Percentiles rank a stretch among this genome's conserved stretches.
Evolutionary conservation across 2,113 vertebrate genomes (phyloP).

Genomic region (Mastomys coucha): DNA sequence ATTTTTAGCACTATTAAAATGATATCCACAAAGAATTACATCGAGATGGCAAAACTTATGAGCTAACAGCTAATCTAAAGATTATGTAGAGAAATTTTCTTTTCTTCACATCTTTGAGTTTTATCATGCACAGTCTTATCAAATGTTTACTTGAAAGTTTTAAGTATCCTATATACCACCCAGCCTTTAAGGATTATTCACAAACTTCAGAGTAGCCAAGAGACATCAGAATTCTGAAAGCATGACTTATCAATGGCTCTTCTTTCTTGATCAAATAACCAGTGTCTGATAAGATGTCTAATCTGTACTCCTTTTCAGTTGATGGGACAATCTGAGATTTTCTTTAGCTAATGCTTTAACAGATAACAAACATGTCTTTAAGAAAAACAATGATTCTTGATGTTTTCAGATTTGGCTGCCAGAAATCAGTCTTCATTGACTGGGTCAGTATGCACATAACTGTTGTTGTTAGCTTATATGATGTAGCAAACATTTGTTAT

Average conservation of each 20-base stretch:
- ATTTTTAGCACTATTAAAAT: neutral
- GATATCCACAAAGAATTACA: neutral
- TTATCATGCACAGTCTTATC: neutral
- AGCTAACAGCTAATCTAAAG: neutral
- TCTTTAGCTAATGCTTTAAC: neutral
- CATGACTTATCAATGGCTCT: neutral
- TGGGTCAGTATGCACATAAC: neutral
- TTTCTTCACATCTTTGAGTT: neutral
- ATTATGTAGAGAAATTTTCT: neutral
- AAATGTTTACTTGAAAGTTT: neutral
- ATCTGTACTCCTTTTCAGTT: neutral
- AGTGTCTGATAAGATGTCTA: neutral
- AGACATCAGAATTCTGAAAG: neutral
- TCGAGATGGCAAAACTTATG: too few species aligned
- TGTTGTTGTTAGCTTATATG: neutral
- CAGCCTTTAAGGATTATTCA: neutral
- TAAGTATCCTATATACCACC: neutral
- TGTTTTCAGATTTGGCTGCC: conserved; percentile 3
- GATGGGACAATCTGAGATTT: neutral
- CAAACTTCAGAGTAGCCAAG: neutral
- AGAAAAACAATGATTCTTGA: neutral
- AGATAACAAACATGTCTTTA: neutral
- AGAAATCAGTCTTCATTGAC: conserved; percentile 8
- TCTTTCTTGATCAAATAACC: neutral
- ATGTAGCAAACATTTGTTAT: neutral